A percentile compares a stretch with the other conserved stretches of the same genome.
Evolutionary conservation across 2,888 invertebrate genomes (phyloP).

Genomic region (Empis stercorea): DNA sequence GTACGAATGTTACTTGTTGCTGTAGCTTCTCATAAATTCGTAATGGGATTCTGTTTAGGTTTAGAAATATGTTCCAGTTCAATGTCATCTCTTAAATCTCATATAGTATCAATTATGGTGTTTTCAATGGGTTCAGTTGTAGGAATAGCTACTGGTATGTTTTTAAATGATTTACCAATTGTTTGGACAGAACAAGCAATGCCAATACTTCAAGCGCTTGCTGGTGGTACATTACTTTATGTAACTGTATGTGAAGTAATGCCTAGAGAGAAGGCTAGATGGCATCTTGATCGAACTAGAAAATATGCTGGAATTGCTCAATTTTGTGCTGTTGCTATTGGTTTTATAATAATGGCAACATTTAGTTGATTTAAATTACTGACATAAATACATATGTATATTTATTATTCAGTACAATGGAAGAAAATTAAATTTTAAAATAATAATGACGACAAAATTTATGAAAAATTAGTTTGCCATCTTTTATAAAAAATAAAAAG

Average conservation of each 20-base stretch:
- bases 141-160: conserved; percentile 55
- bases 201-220: conserved; percentile 54
- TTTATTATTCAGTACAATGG: too few species aligned
- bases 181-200: conserved; percentile 37
- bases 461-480: too few species aligned
- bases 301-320: conserved; percentile 50
- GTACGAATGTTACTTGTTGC: conserved; percentile 53
- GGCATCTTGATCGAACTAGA: conserved; percentile 45
- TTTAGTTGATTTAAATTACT: not conserved
- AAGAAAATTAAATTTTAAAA: too few species aligned
- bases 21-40: conserved; percentile 67
- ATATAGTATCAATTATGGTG: conserved; percentile 45
- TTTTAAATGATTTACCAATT: conserved; percentile 40
- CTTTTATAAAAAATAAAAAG: too few species aligned
- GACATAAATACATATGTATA: too few species aligned
- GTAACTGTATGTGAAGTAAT: conserved; percentile 66
- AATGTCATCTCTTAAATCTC: conserved; percentile 26
- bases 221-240: conserved; percentile 64
- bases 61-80: conserved; percentile 52
- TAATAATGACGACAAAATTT: too few species aligned
- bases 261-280: conserved; percentile 60
- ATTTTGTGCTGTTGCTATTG: conserved; percentile 44
- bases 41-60: conserved; percentile 70
- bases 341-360: conserved; percentile 49
- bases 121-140: conserved; percentile 56